These are phyloP conservation scores for Thumatha senex DNA, from an alignment of 2,888 invertebrate genomes.

Conservation along the genomic window DNA sequence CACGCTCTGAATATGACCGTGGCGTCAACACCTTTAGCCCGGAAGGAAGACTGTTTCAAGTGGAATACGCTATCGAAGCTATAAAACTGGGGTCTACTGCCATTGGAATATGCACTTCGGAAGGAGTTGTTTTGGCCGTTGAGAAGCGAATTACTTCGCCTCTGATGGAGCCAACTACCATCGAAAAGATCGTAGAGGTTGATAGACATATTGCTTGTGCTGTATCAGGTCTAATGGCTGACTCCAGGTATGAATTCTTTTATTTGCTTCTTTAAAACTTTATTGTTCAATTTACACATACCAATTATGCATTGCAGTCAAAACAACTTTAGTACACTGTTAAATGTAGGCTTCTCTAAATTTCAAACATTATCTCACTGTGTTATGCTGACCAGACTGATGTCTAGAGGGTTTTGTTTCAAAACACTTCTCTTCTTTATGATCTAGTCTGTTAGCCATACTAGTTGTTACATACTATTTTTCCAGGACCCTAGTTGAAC, in stretches of 20 bases:
- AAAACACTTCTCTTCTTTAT: no score
- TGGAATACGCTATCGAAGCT: constrained; percentile 99
- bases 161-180: constrained; percentile 97
- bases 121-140: constrained; percentile 98
- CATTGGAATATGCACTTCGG: constrained; percentile 97
- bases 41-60: constrained; percentile 98
- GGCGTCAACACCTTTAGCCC: constrained; percentile 99
- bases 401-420: no score
- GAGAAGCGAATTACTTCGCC: constrained; percentile 99
- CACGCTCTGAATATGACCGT: constrained; percentile 99
- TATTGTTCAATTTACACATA: no score
- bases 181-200: constrained; percentile 99
- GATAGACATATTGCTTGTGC: constrained; percentile 99
- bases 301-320: no score
- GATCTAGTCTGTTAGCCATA: no score
- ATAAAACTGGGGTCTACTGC: constrained; percentile 99
- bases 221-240: constrained; percentile 98
- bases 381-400: no score
- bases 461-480: no score
- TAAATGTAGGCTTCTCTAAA: no score
- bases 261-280: no score
- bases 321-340: no score
- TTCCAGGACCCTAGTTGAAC: constrained; percentile 92
- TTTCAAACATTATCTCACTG: no score
- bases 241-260: constrained; percentile 87